Evolutionary conservation across 1,140 invertebrate genomes (phyloP).

Genomic region (Liolophura sinensis): DNA sequence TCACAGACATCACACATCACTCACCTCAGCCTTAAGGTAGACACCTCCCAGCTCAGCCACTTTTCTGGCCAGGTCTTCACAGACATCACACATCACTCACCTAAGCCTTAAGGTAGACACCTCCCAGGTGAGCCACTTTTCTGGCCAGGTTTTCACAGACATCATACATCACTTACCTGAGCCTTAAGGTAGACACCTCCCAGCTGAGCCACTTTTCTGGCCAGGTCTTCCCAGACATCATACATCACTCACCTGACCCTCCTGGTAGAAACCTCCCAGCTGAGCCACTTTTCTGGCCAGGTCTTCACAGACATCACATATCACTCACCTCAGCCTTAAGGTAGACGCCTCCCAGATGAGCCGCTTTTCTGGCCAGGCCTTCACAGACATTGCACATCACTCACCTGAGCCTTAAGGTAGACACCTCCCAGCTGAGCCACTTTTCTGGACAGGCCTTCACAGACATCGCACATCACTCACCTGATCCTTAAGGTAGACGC

Average conservation of each 20-base stretch:
- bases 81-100: conserved; percentile 2
- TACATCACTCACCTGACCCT: too few relatives aligned
- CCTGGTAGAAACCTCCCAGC: too few relatives aligned
- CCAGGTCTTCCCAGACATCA: too few relatives aligned
- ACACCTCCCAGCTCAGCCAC: conserved; percentile 25
- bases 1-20: conserved; percentile 17
- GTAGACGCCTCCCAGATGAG: conserved; percentile 24
- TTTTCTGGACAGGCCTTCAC: conserved; percentile 16
- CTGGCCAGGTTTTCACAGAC: conserved; percentile 23
- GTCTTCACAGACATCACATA: conserved; percentile 16
- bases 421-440: conserved; percentile 25
- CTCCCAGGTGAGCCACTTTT: too few relatives aligned
- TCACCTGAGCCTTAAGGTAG: conserved; percentile 7
- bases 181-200: conserved; percentile 30
- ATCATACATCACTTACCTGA: conserved; percentile 4
- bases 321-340: conserved; percentile 25
- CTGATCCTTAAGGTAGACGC: conserved; percentile 25
- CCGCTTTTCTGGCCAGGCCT: conserved; percentile 15
- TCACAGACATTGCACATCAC: conserved; percentile 13
- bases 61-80: conserved; percentile 14
- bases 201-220: too few relatives aligned
- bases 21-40: conserved; percentile 27
- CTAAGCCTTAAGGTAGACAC: conserved; percentile 18
- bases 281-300: conserved; percentile 15
- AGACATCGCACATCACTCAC: conserved; percentile 13